Evolutionary conservation across 2,888 invertebrate genomes (phyloP).

Genomic region (Idaea aversata): DNA sequence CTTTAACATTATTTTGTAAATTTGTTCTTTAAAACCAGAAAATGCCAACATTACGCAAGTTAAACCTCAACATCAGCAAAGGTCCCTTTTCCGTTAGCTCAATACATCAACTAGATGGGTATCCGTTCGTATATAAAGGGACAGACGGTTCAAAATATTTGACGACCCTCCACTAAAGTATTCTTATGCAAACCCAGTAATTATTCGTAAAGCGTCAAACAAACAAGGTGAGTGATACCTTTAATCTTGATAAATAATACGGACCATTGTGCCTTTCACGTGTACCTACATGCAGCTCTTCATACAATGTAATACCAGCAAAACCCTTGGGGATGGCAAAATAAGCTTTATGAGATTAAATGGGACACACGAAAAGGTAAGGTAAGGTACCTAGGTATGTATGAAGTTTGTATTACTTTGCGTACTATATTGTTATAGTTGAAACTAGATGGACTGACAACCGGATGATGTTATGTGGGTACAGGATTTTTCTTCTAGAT

Average conservation of each 20-base stretch:
- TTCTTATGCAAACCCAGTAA: constrained; percentile 1
- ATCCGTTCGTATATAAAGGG: constrained; percentile 1
- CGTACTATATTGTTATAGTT: background rate
- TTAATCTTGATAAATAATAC: constrained; percentile 13
- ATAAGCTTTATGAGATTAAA: constrained; percentile 60
- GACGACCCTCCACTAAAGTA: background rate
- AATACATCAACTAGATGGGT: background rate
- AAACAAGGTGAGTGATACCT: constrained; percentile 1
- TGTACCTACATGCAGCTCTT: constrained; percentile 38
- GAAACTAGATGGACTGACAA: constrained; percentile 6
- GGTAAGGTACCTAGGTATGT: constrained; percentile 25
- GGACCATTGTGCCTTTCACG: constrained; percentile 14
- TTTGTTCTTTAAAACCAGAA: background rate
- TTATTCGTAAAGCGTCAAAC: background rate
- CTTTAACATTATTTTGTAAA: too few relatives aligned
- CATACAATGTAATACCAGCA: constrained; percentile 37
- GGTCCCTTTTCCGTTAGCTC: background rate
- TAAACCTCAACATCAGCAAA: background rate
- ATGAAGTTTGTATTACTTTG: constrained; percentile 4
- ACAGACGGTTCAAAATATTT: background rate
- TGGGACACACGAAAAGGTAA: constrained; percentile 35
- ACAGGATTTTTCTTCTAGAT: too few relatives aligned
- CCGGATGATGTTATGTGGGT: background rate
- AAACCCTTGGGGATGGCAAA: constrained; percentile 39
- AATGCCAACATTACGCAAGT: background rate